Conservation (phyloP, 2,888 invertebrate genomes). For the Drosophila mulleri region DNA sequence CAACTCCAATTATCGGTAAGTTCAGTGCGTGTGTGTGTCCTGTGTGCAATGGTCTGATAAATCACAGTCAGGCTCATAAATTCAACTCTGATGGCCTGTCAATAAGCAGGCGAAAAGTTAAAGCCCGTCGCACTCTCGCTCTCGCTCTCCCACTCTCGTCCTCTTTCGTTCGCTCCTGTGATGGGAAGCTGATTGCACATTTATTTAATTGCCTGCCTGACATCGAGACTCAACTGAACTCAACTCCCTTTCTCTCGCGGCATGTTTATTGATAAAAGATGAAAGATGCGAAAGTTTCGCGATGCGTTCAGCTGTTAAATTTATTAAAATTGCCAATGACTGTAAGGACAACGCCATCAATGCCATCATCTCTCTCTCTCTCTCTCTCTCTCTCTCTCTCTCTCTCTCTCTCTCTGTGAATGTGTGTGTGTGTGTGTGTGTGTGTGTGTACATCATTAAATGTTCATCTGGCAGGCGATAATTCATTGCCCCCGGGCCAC, state of each 20-base stretch:
- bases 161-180: neutral
- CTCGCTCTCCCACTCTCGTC: neutral
- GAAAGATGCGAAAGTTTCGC: conserved; percentile 71
- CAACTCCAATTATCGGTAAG: conserved; percentile 94
- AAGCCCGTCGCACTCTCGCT: conserved; percentile 24
- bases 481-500: conserved; percentile 63
- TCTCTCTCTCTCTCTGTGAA: too few species aligned
- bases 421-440: neutral
- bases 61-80: conserved; percentile 76
- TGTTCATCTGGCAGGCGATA: conserved; percentile 78
- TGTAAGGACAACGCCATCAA: conserved; percentile 50
- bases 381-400: too few species aligned
- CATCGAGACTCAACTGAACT: conserved; percentile 52
- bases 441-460: conserved; percentile 75
- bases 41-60: conserved; percentile 77
- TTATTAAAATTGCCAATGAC: conserved; percentile 78
- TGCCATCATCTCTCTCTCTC: conserved; percentile 26
- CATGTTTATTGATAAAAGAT: conserved; percentile 76
- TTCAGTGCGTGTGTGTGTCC: conserved; percentile 32
- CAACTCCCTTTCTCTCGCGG: conserved; percentile 15
- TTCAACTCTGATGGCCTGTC: conserved; percentile 76
- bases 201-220: conserved; percentile 76
- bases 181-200: conserved; percentile 58
- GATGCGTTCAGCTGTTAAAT: conserved; percentile 76
- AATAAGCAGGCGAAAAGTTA: conserved; percentile 67